These are phyloP conservation scores for Paramisgurnus dabryanus DNA, from an alignment of 2,113 vertebrate species.

Conservation along the genomic window DNA sequence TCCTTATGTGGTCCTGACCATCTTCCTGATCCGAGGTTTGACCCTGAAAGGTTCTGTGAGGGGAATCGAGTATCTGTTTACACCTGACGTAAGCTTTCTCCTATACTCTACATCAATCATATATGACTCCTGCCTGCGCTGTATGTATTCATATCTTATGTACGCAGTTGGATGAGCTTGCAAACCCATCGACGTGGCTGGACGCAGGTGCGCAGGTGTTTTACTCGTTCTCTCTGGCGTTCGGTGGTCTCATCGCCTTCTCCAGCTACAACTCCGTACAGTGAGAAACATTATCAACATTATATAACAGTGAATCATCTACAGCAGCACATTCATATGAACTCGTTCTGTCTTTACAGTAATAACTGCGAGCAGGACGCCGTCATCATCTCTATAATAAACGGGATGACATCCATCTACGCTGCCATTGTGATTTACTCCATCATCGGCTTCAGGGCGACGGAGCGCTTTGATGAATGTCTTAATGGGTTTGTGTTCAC, in stretches of 20 bases:
- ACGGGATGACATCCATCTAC: slow-evolving; percentile 90
- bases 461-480: slow-evolving; percentile 83
- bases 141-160: no score
- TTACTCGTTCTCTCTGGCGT: slow-evolving; percentile 94
- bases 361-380: slow-evolving; percentile 95
- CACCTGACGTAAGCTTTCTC: slow-evolving; percentile 83
- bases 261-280: slow-evolving; percentile 97
- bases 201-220: slow-evolving; percentile 95
- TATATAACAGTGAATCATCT: no score
- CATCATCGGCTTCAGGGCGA: slow-evolving; percentile 96
- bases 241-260: slow-evolving; percentile 96
- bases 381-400: slow-evolving; percentile 88
- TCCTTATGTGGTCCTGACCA: slow-evolving; percentile 91
- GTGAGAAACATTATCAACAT: slow-evolving; percentile 75
- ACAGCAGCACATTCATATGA: background rate
- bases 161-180: background rate
- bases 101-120: no score
- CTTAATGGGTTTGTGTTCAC: slow-evolving; percentile 67
- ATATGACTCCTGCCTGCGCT: no score
- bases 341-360: slow-evolving; percentile 64
- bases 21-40: slow-evolving; percentile 92
- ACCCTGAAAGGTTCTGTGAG: slow-evolving; percentile 88
- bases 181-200: slow-evolving; percentile 87
- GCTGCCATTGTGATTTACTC: slow-evolving; percentile 93
- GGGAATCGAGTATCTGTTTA: slow-evolving; percentile 91